Evolutionary conservation across 1,140 invertebrate genomes (phyloP), one percentile per base, ranked within the genome.

Genomic region (Drosophila ambigua): DNA sequence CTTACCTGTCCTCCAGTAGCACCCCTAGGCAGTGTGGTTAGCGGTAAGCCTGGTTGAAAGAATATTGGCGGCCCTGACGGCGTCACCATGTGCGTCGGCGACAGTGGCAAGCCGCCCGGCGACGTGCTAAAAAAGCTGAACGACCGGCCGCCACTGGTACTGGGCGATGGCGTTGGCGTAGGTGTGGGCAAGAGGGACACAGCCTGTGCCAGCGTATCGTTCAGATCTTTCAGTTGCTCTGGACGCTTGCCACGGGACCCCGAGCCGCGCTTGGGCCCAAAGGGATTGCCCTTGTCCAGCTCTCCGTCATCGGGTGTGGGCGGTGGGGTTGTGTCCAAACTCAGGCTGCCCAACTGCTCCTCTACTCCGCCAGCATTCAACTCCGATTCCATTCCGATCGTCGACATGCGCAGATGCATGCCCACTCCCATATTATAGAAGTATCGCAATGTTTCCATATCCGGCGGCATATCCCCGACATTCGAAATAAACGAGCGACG

Each of bases 371-470:
- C 63, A 8, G 11, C n/a, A n/a, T 39, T 51, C n/a, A 39, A 1
- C 4, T 39, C 35, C 35, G 35, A 4, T 39, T 39, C 35, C 4
- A 11, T 39, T 2, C 35, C 35, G 35, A 39, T 5, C 4, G 35
- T 39, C 4, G 35, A 39, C 58, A 78, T 67, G 16, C 79, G 75
- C 49, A 49, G 52, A 81, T 93, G 92, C 85, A 92, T 93, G 31
- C 95, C 94, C 41, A 95, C 88, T 75, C 95, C 95, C 73, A 95
- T 90, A 90, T 95, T 96, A 91, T 94, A 95, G 84, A 94, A 95
- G 76, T 93, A 95, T 58, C 94, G 93, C 44, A 95, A 85, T 8
- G 94, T 95, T 28, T 91, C 87, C 46, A 95, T 91, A 90, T 95
- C 94, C 61, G 93, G 92, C 5, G 94, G 94, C 62, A 95, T 92